A percentile compares a stretch with the other conserved stretches of the same genome.
Evolutionary conservation across 1,140 invertebrate species (phyloP).

Genomic region (Dolichoris vasculosae): DNA sequence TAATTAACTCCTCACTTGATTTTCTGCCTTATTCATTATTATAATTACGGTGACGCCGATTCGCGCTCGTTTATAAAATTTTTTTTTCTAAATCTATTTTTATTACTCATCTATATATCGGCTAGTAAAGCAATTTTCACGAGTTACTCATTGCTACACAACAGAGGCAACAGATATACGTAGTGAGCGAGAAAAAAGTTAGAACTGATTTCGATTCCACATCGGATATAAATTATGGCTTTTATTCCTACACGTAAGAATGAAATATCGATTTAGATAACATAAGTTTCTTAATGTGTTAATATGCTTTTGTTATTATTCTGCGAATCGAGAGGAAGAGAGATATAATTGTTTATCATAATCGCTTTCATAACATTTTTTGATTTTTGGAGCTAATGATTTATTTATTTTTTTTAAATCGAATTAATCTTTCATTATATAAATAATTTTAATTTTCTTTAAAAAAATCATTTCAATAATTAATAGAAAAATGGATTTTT

Average conservation of each 20-base stretch:
- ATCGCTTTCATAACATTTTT: background rate
- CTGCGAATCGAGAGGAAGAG: background rate
- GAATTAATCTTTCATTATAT: slow-evolving; percentile 9
- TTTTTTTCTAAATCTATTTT: slow-evolving; percentile 29
- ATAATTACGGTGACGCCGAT: background rate
- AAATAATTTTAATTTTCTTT: background rate
- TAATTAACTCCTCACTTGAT: background rate
- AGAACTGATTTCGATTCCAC: background rate
- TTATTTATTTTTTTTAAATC: background rate
- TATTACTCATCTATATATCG: slow-evolving; percentile 27
- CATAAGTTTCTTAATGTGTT: slow-evolving; percentile 28
- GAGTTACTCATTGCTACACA: background rate
- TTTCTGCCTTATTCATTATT: background rate
- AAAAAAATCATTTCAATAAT: background rate
- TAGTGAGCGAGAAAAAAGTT: background rate
- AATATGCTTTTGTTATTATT: slow-evolving; percentile 39
- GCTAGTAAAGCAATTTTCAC: slow-evolving; percentile 14
- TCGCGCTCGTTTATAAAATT: background rate
- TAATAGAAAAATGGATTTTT: background rate
- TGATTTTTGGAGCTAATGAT: background rate
- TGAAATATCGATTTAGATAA: slow-evolving; percentile 48
- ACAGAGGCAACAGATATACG: background rate
- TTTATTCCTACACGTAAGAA: slow-evolving; percentile 33
- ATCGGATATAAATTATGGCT: slow-evolving; percentile 39
- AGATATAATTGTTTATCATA: slow-evolving; percentile 46